A percentile compares a stretch with the other conserved stretches of the same genome.
phyloP scores from a whole-genome alignment of 37 sponge, comb jelly and placozoan species.

The Bolinopsis microptera region DNA sequence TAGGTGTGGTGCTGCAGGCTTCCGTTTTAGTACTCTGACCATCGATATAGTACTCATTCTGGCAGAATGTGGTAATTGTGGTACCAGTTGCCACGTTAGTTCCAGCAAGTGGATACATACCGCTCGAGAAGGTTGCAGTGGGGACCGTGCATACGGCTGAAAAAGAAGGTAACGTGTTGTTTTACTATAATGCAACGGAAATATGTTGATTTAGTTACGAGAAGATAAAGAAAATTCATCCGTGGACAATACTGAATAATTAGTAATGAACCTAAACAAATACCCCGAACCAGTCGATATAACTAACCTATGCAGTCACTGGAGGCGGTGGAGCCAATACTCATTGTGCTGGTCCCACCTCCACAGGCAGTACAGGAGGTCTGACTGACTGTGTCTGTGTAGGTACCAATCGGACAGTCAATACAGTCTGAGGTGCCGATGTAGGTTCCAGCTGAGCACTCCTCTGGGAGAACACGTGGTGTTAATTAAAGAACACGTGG shows the following conservation, averaged over 20 bases:
- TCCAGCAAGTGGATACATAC: background rate
- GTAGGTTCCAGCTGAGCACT: conserved; percentile 3
- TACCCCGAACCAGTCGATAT: too few relatives aligned
- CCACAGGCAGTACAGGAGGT: background rate
- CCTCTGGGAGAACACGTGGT: too few relatives aligned
- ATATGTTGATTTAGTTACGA: too few relatives aligned
- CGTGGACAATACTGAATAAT: too few relatives aligned
- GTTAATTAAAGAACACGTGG: too few relatives aligned
- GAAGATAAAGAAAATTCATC: too few relatives aligned
- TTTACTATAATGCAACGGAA: too few relatives aligned
- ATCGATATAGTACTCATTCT: background rate
- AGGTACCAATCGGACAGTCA: background rate
- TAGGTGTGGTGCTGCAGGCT: background rate
- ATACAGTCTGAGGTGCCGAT: background rate
- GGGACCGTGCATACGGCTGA: background rate
- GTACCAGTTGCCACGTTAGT: background rate
- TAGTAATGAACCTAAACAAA: background rate
- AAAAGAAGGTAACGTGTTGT: background rate
- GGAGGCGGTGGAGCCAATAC: background rate
- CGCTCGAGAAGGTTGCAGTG: background rate
- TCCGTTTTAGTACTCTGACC: background rate
- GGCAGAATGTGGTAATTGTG: background rate
- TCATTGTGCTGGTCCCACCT: background rate
- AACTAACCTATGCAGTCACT: background rate
- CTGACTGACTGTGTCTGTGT: background rate